Conservation (phyloP, 2,113 vertebrate species). For the Hyperopisus bebe region DNA sequence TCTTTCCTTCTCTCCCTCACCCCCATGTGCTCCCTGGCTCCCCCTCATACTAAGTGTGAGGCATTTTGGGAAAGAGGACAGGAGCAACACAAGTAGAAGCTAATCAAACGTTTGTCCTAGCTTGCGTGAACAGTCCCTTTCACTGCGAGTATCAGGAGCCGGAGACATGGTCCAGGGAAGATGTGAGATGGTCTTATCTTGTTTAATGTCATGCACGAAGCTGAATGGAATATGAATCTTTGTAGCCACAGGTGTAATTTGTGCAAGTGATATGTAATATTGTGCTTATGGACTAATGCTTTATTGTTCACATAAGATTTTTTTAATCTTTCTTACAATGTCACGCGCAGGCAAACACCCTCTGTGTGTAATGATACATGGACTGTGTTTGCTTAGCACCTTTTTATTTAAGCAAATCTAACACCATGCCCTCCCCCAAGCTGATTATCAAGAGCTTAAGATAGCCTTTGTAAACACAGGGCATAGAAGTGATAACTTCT, state of each 20-base stretch:
- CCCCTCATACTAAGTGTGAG: background rate
- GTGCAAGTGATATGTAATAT: background rate
- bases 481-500: background rate
- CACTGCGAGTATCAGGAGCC: background rate
- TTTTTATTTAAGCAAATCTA: background rate
- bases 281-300: background rate
- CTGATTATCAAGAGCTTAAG: background rate
- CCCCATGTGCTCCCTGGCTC: background rate
- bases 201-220: background rate
- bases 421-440: background rate
- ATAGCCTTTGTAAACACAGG: background rate
- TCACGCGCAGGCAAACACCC: background rate
- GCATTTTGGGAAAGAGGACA: background rate
- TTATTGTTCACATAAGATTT: background rate
- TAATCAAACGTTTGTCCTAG: background rate
- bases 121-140: background rate
- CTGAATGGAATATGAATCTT: background rate
- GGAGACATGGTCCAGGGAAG: background rate
- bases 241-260: background rate
- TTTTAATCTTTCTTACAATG: background rate
- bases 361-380: background rate
- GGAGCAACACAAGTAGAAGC: background rate
- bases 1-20: background rate
- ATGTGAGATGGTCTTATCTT: background rate
- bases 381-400: background rate